Percentiles rank a stretch among this genome's conserved stretches.
These are phyloP conservation scores for Triops cancriformis DNA, from an alignment of 1,140 invertebrate species.

Conservation along the genomic window DNA sequence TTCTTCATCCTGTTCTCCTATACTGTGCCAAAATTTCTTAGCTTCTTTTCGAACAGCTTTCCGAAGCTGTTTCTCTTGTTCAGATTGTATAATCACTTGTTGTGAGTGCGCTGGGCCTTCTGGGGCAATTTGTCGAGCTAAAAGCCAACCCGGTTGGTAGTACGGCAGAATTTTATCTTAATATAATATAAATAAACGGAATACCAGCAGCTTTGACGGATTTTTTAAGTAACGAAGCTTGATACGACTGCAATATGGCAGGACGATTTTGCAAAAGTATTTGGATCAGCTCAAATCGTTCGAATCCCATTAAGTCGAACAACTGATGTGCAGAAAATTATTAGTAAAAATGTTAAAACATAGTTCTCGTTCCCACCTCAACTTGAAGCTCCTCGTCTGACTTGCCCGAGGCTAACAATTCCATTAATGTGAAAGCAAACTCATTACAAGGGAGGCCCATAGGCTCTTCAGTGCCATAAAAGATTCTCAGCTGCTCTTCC, in stretches of 20 bases:
- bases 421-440: constrained; percentile 50
- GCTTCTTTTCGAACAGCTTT: constrained; percentile 77
- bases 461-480: constrained; percentile 40
- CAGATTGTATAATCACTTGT: constrained; percentile 73
- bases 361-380: constrained; percentile 45
- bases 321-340: constrained; percentile 42
- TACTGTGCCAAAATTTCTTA: constrained; percentile 58
- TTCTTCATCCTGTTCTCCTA: constrained; percentile 48
- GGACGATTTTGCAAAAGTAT: constrained; percentile 61
- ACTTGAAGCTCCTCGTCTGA: constrained; percentile 68
- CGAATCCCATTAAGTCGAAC: constrained; percentile 78
- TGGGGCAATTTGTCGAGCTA: constrained; percentile 35
- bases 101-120: constrained; percentile 32
- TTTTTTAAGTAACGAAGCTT: constrained; percentile 25
- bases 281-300: constrained; percentile 75
- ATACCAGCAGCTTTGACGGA: constrained; percentile 18
- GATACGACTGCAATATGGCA: constrained; percentile 29
- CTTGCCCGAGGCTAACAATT: constrained; percentile 52
- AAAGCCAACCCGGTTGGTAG: constrained; percentile 22
- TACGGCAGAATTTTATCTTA: constrained; percentile 37
- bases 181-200: constrained; percentile 32
- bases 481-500: constrained; percentile 47
- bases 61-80: constrained; percentile 66
- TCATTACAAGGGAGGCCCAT: constrained; percentile 46
- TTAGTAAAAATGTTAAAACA: background rate